Conservation (phyloP, 2,113 vertebrate species). For the Pedetes capensis region DNA sequence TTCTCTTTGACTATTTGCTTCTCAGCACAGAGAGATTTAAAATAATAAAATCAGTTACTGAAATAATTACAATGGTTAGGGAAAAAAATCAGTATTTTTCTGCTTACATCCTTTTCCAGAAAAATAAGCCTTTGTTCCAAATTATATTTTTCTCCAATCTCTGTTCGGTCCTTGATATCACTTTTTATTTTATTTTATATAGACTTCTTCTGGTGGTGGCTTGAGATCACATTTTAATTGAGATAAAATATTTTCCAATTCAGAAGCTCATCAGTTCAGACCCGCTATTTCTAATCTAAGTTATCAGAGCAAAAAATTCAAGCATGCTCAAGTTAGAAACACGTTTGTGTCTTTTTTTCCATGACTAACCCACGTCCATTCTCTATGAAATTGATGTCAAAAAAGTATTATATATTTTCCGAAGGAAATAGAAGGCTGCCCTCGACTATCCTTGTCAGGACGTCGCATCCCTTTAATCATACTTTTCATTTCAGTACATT, state of each 20-base stretch:
- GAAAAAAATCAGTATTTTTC: background rate
- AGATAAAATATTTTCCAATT: slow-evolving; percentile 53
- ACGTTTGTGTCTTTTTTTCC: slow-evolving; percentile 82
- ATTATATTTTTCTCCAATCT: background rate
- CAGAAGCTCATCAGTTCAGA: slow-evolving; percentile 50
- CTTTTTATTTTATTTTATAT: no score
- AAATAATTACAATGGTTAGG: background rate
- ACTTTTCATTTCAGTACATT: slow-evolving; percentile 98
- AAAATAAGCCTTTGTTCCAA: background rate
- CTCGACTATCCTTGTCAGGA: slow-evolving; percentile 90
- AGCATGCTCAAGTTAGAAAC: slow-evolving; percentile 81
- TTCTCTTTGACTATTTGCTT: background rate
- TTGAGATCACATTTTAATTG: slow-evolving; percentile 54
- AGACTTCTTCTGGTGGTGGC: no score
- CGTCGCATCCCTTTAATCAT: slow-evolving; percentile 93
- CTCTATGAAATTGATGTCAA: slow-evolving; percentile 92
- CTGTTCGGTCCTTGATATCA: slow-evolving; percentile 48
- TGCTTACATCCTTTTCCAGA: background rate
- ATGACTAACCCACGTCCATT: slow-evolving; percentile 89
- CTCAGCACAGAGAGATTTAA: background rate
- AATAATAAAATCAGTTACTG: background rate
- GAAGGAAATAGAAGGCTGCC: slow-evolving; percentile 90
- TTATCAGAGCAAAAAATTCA: slow-evolving; percentile 75
- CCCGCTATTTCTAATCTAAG: slow-evolving; percentile 69
- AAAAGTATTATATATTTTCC: slow-evolving; percentile 93